phyloP scores from a whole-genome alignment of 2,113 vertebrate genomes.

The Poicephalus meyeri region DNA sequence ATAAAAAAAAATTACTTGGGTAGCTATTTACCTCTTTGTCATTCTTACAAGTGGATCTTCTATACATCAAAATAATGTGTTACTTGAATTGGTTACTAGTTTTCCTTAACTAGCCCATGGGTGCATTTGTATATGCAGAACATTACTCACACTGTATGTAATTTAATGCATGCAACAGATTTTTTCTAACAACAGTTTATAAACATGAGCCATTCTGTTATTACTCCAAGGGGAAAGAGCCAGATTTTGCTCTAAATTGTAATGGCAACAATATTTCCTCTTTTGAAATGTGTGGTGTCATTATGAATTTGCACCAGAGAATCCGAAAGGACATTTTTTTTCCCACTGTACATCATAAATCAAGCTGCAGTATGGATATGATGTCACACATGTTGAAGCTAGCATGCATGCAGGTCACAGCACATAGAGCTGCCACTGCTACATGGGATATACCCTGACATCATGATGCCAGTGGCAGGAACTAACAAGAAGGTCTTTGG shows the following conservation, averaged over 20 bases:
- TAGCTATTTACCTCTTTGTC: background rate
- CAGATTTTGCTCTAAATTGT: background rate
- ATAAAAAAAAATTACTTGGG: background rate
- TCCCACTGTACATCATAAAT: background rate
- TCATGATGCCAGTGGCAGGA: background rate
- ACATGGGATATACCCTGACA: background rate
- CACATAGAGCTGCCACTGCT: background rate
- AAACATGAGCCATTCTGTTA: background rate
- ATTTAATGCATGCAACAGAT: background rate
- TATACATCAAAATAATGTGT: background rate
- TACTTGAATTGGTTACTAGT: background rate
- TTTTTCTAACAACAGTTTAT: background rate
- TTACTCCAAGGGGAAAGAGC: background rate
- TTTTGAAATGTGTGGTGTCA: background rate
- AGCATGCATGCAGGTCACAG: background rate
- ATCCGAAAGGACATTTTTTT: background rate
- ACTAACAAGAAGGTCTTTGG: background rate
- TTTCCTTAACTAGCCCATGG: background rate
- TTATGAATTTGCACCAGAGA: background rate
- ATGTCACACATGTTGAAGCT: background rate
- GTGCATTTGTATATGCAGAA: background rate
- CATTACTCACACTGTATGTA: background rate
- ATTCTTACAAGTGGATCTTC: background rate
- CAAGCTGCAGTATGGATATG: background rate
- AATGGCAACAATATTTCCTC: background rate